Conservation (phyloP, 2,888 invertebrate species). For the Rapana venosa region DNA sequence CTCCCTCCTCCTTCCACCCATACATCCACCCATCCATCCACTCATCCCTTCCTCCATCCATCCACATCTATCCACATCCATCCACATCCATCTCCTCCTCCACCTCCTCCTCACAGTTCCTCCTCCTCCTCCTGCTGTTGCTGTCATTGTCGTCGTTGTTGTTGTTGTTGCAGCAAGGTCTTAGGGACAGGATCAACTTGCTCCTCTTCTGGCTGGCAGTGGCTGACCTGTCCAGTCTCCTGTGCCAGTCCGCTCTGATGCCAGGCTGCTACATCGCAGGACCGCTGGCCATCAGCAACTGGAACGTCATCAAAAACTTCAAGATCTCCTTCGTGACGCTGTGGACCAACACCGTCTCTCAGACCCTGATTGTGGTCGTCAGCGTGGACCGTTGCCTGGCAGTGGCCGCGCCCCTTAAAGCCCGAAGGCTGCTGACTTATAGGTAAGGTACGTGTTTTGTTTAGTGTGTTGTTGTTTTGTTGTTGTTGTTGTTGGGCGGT, state of each 20-base stretch:
- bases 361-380: neutral
- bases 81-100: no score
- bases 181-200: neutral
- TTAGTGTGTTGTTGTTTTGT: no score
- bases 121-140: no score
- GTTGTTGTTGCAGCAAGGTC: constrained; percentile 12
- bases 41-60: no score
- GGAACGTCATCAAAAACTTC: neutral
- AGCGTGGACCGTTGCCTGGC: constrained; percentile 6
- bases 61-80: no score
- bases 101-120: no score
- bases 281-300: neutral
- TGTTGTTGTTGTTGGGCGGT: neutral
- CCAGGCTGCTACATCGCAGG: neutral
- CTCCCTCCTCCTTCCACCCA: no score
- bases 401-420: neutral
- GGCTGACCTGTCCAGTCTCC: neutral
- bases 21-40: no score
- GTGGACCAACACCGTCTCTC: neutral
- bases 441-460: neutral
- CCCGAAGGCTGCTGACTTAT: neutral
- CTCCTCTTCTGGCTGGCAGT: constrained; percentile 6
- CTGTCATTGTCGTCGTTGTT: no score
- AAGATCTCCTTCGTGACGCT: neutral
- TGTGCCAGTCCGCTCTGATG: neutral